Percentiles rank a stretch among this genome's conserved stretches.
phyloP scores from a whole-genome alignment of 1,140 invertebrate species.

The Thrips palmi region DNA sequence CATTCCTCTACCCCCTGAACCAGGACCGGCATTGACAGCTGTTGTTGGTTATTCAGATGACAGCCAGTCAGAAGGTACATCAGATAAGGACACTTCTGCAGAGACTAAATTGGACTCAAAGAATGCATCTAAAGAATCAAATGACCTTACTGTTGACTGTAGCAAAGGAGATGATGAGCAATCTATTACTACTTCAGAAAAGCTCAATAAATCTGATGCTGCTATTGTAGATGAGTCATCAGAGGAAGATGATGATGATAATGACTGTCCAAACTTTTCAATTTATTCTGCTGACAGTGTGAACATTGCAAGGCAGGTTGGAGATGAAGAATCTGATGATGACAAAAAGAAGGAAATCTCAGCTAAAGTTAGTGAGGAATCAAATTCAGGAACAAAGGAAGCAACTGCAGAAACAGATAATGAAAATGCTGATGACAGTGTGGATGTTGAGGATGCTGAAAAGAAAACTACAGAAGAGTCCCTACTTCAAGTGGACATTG shows the following conservation, averaged over 20 bases:
- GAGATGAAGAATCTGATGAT: constrained; percentile 9
- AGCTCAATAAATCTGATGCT: no score
- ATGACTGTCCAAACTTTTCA: constrained; percentile 64
- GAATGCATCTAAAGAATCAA: no score
- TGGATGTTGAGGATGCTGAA: constrained; percentile 1
- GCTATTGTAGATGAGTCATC: not conserved
- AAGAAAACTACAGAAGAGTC: constrained; percentile 5
- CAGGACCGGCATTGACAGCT: constrained; percentile 9
- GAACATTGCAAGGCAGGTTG: constrained; percentile 27
- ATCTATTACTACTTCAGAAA: no score
- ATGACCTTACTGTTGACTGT: no score
- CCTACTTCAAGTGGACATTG: constrained; percentile 10
- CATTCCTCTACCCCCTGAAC: constrained; percentile 6
- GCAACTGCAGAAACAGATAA: constrained; percentile 6
- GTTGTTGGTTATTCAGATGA: no score
- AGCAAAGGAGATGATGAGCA: constrained; percentile 1
- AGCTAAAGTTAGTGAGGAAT: constrained; percentile 4
- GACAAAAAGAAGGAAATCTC: constrained; percentile 10
- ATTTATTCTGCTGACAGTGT: constrained; percentile 64
- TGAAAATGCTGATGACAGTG: constrained; percentile 6
- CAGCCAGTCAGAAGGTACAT: no score
- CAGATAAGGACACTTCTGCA: no score
- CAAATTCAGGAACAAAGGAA: constrained; percentile 3
- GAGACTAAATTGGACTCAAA: no score
- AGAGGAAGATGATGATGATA: constrained; percentile 23